These are phyloP conservation scores for Gallinago nigripennis DNA, from an alignment of 2,797 vertebrate genomes.

Conservation along the genomic window DNA sequence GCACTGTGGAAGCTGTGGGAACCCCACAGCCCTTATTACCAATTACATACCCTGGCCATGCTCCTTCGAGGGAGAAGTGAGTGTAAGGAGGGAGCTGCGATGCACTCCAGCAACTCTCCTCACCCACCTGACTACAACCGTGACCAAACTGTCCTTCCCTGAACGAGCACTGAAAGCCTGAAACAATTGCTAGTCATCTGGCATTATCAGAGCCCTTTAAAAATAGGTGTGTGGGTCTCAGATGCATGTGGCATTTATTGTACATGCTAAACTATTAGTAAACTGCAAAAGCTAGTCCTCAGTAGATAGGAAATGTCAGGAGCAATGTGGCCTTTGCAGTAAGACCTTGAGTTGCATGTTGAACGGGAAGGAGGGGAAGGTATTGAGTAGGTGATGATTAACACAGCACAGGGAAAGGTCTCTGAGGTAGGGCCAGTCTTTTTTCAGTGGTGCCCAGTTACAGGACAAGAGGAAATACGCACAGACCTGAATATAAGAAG, in stretches of 20 bases:
- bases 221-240: not conserved
- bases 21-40: not conserved
- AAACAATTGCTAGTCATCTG: not conserved
- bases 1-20: not conserved
- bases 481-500: too few relatives aligned
- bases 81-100: not conserved
- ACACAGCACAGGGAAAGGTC: not conserved
- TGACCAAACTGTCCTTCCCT: not conserved
- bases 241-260: constrained; percentile 4
- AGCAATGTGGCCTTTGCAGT: constrained; percentile 14
- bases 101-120: not conserved
- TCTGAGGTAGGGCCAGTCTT: not conserved
- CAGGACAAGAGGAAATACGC: too few relatives aligned
- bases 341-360: constrained; percentile 1
- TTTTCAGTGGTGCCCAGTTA: too few relatives aligned
- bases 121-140: not conserved
- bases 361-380: not conserved
- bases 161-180: not conserved
- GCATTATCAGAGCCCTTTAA: not conserved
- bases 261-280: not conserved
- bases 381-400: constrained; percentile 19
- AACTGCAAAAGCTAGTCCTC: not conserved
- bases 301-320: constrained; percentile 15
- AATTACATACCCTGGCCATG: not conserved
- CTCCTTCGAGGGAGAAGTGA: not conserved